Base-by-base conservation (phyloP, 2,888 invertebrate genomes). In the Plagodis pulveraria region DNA sequence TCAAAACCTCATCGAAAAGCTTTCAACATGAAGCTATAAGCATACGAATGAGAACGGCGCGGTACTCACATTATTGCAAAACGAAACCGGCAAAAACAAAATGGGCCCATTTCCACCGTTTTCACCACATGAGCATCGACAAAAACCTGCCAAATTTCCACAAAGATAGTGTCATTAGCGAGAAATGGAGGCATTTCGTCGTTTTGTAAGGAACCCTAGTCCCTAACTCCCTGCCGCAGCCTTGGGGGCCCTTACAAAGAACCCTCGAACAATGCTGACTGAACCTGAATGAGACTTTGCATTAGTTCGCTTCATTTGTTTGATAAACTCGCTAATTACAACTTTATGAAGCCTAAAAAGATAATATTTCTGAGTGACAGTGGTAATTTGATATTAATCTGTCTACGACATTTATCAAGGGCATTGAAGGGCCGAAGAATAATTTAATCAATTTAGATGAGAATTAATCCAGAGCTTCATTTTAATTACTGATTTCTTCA, bases 161-260 rank as follows among this genome's bases (percentile, higher is more conserved):
- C 72, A 72, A 70, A 72, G 71, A 77, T 79, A 77, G 78, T 82
- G 78, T 74, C 80, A 80, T 83, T 82, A 79, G 72, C 74, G 72
- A 70, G 68, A 73, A 66, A 78, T 77, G 72, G 69, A 63, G 66
- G 69, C 71, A 67, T 74, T 74, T 12, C 42, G 12, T 11, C 40
- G 10, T 40, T 52, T 38, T 52, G 45, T 38, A 40, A 33, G 38
- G 54, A 12, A 11, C 33, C 12, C 64, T 42, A 42, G 12, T 12
- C 42, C 6, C 42, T 8, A 6, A 12, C 42, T 42, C 42, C 11
- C 12, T 42, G 51, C 63, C 71, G 58, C 53, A 56, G 60, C 54
- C 58, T 55, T 55, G 60, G 57, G 55, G 50, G 11, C 41, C 22
- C 48, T 59, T 58, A 68, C 70, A 70, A 68, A 58, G 60, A 55